phyloP scores from a whole-genome alignment of 1,140 invertebrate genomes.

The Trichogramma pretiosum region DNA sequence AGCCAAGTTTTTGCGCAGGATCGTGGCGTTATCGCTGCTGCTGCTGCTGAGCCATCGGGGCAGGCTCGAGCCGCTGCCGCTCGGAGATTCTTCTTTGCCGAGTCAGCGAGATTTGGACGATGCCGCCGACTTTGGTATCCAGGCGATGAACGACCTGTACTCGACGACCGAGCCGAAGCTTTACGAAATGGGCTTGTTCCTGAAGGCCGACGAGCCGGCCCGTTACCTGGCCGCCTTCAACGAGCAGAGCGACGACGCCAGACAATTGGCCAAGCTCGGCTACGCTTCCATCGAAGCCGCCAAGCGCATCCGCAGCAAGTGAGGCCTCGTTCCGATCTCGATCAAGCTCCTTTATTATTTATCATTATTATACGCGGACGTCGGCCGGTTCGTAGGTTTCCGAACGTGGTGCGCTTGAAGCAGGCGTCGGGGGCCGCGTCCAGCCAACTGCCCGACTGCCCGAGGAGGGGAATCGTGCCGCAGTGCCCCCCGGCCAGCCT shows the following conservation, averaged over 20 bases:
- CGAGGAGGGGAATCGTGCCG: constrained; percentile 50
- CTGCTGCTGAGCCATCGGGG: too few species aligned
- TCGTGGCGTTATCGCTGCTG: too few species aligned
- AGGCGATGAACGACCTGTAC: constrained; percentile 57
- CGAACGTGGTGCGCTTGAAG: constrained; percentile 4
- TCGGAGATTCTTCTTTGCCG: too few species aligned
- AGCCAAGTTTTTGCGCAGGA: too few species aligned
- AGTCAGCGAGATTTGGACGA: constrained; percentile 45
- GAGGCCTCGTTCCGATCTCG: constrained; percentile 13
- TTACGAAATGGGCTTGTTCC: constrained; percentile 57
- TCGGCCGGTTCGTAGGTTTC: not conserved
- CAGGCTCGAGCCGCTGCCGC: too few species aligned
- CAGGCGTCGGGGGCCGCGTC: constrained; percentile 23
- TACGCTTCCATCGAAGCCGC: constrained; percentile 60
- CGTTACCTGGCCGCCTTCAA: constrained; percentile 66
- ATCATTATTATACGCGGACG: not conserved
- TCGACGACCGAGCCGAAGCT: constrained; percentile 58
- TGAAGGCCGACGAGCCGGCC: constrained; percentile 60
- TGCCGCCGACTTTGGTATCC: constrained; percentile 56
- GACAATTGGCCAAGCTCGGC: constrained; percentile 55
- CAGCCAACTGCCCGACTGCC: constrained; percentile 49
- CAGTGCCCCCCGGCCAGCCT: constrained; percentile 50
- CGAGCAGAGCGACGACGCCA: constrained; percentile 54
- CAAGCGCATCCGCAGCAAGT: constrained; percentile 28
- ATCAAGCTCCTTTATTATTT: too few species aligned